Evolutionary conservation across 2,888 invertebrate genomes (phyloP), one percentile per base, ranked within the genome.

Genomic region (Agrilus cyanescens): DNA sequence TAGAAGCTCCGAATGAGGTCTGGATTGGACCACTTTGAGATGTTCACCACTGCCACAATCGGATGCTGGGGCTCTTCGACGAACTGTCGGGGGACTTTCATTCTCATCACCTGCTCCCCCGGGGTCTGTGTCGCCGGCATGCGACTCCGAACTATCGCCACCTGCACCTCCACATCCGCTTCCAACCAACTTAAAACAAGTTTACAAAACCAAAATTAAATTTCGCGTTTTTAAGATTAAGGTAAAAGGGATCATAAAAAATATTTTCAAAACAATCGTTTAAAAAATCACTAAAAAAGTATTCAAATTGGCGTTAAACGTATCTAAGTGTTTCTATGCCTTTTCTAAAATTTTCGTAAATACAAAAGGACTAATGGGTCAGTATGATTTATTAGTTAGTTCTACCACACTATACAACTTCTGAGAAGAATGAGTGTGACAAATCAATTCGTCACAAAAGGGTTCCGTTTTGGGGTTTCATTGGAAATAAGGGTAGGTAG

Each of bases 111-210:
- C 63, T 46, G 68, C 68, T 50, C 67, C 68, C 54, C 73, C 73
- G 49, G 74, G 74, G 61, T 74, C 74, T 8, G 48, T 48, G 38
- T 48, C 48, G 25, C 25, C 25, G 10, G 25, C 25, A 58, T 74
- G 73, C 49, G 74, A 74, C 59, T 74, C 75, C 50, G 73, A 73
- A 58, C 74, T 74, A 61, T 73, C 73, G 48, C 72, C 72, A 53
- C 67, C 68, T 53, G 62, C 66, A 49, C 66, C 63, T 51, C 56
- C 57, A 49, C 58, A 58, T 47, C 69, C 67, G 34, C 12, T 4
- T n/a, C 12, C 18, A 14, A 34, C 18, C 18, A 14, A 18, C 15
- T 16, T 32, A 12, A 15, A 13, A 34, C 10, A 34, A 15, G 14
- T 16, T 16, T 34, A n/a, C 34, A 34, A 34, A 12, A 10, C 5